Conservation (phyloP, 1,140 invertebrate species). For the Onthophagus taurus region DNA sequence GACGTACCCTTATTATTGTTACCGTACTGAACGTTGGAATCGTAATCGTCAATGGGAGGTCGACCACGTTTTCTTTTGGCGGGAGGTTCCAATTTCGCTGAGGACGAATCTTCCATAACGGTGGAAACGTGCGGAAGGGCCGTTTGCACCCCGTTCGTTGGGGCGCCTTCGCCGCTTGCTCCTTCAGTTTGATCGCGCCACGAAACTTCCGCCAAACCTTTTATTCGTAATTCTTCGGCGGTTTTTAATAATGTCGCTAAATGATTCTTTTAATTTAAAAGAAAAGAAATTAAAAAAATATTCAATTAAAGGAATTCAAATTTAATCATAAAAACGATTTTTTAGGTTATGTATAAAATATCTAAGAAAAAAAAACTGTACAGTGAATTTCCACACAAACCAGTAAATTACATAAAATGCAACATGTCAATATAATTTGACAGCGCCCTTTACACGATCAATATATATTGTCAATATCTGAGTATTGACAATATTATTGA, state of each 20-base stretch:
- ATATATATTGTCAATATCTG: no score
- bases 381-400: no score
- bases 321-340: no score
- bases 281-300: conserved; percentile 50
- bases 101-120: conserved; percentile 34
- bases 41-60: conserved; percentile 53
- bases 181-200: conserved; percentile 65
- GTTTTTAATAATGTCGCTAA: conserved; percentile 79
- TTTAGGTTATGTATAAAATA: no score
- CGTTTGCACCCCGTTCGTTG: conserved; percentile 39
- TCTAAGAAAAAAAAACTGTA: no score
- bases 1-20: conserved; percentile 39
- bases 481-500: no score
- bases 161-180: conserved; percentile 36
- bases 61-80: conserved; percentile 46
- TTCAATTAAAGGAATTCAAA: background rate
- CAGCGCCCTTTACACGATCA: no score
- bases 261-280: no score
- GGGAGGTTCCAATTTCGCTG: conserved; percentile 31
- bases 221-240: conserved; percentile 83
- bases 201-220: conserved; percentile 81
- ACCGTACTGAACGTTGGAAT: conserved; percentile 36
- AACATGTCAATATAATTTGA: no score
- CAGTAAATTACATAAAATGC: no score
- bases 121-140: conserved; percentile 37